A percentile compares a stretch with the other conserved stretches of the same genome.
These are phyloP conservation scores for Lasius platythorax DNA, from an alignment of 2,888 invertebrate species.

Conservation along the genomic window DNA sequence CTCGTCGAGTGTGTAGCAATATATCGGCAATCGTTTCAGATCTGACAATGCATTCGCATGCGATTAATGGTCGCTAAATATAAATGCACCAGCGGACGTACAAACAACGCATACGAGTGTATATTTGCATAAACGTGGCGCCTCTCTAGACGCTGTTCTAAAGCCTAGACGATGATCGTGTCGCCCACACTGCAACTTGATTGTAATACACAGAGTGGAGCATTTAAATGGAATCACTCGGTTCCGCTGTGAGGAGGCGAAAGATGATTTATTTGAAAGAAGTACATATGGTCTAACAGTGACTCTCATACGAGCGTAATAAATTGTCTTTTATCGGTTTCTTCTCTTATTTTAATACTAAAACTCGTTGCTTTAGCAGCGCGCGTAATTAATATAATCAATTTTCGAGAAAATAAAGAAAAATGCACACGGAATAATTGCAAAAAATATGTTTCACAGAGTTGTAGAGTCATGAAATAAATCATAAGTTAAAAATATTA, in stretches of 20 bases:
- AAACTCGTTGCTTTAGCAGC: neutral
- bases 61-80: constrained; percentile 48
- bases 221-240: constrained; percentile 39
- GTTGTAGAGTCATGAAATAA: neutral
- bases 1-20: constrained; percentile 9
- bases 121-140: constrained; percentile 48
- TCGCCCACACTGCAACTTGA: constrained; percentile 45
- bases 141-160: constrained; percentile 33
- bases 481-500: neutral
- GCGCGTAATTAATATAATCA: neutral
- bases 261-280: constrained; percentile 29
- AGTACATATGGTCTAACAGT: neutral
- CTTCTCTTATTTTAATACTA: neutral
- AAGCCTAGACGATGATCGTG: constrained; percentile 10
- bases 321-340: neutral
- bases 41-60: constrained; percentile 34
- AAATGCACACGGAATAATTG: neutral
- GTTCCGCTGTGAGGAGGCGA: constrained; percentile 14
- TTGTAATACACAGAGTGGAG: constrained; percentile 19
- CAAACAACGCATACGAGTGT: constrained; percentile 38
- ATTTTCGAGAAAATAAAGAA: neutral
- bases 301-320: neutral
- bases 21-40: constrained; percentile 22
- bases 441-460: neutral
- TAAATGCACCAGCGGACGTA: constrained; percentile 29